These are phyloP conservation scores for Bombus confusus DNA, from an alignment of 1,140 invertebrate genomes.

Conservation along the genomic window DNA sequence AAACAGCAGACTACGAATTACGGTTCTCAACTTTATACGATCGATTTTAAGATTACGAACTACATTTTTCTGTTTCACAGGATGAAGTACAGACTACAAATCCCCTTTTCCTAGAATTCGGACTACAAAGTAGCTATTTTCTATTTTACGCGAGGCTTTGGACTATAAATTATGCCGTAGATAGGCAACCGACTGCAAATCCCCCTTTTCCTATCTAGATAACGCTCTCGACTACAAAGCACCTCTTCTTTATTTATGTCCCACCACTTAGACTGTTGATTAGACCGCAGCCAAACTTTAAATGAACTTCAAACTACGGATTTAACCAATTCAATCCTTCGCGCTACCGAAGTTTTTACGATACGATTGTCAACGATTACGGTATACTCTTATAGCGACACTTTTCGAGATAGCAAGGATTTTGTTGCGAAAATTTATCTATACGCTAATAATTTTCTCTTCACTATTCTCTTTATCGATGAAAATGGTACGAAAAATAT, in stretches of 20 bases:
- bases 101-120: neutral
- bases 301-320: neutral
- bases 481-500: no score
- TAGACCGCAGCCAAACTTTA: neutral
- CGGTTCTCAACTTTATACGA: neutral
- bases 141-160: neutral
- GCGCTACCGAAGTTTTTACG: no score
- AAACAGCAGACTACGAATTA: neutral
- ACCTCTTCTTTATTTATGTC: neutral
- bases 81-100: neutral
- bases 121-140: conserved; percentile 11
- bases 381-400: no score
- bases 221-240: conserved; percentile 9
- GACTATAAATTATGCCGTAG: conserved; percentile 2
- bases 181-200: conserved; percentile 3
- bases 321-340: neutral
- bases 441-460: no score
- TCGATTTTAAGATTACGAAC: conserved; percentile 9
- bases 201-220: conserved; percentile 2
- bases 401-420: no score
- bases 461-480: no score
- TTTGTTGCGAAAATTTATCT: no score
- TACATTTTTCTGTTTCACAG: neutral
- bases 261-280: neutral
- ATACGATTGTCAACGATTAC: no score